These are phyloP conservation scores for Merluccius polli DNA, from an alignment of 2,797 vertebrate genomes.

Conservation along the genomic window DNA sequence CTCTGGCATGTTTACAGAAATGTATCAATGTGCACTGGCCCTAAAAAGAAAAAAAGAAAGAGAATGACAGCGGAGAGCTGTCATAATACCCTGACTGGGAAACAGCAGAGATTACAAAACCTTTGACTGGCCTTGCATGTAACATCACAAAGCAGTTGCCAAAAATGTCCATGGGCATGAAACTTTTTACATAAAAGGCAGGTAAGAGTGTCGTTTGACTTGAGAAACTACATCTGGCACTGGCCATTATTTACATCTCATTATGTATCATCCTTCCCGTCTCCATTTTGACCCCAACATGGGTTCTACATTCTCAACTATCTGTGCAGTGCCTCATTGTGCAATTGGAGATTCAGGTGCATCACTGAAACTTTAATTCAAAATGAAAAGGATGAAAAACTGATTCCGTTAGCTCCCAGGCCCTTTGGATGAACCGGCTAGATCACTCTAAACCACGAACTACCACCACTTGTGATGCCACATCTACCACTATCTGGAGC, in stretches of 20 bases:
- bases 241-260: slow-evolving; percentile 51
- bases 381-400: background rate
- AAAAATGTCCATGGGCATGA: slow-evolving; percentile 30
- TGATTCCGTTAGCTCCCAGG: background rate
- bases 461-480: background rate
- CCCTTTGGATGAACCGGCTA: background rate
- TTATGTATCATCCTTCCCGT: slow-evolving; percentile 19
- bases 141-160: slow-evolving; percentile 10
- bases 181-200: slow-evolving; percentile 49
- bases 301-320: slow-evolving; percentile 12
- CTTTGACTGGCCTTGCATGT: background rate
- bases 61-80: background rate
- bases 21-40: background rate
- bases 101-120: background rate
- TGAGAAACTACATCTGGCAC: slow-evolving; percentile 40
- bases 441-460: too few species aligned
- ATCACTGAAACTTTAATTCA: slow-evolving; percentile 5
- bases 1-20: background rate
- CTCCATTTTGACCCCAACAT: slow-evolving; percentile 13
- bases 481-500: too few species aligned
- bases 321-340: slow-evolving; percentile 39
- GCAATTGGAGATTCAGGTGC: slow-evolving; percentile 30
- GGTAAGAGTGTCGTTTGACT: slow-evolving; percentile 42
- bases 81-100: background rate
- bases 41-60: background rate